Evolutionary conservation across 2,113 vertebrate genomes (phyloP).

Genomic region (Procavia capensis): DNA sequence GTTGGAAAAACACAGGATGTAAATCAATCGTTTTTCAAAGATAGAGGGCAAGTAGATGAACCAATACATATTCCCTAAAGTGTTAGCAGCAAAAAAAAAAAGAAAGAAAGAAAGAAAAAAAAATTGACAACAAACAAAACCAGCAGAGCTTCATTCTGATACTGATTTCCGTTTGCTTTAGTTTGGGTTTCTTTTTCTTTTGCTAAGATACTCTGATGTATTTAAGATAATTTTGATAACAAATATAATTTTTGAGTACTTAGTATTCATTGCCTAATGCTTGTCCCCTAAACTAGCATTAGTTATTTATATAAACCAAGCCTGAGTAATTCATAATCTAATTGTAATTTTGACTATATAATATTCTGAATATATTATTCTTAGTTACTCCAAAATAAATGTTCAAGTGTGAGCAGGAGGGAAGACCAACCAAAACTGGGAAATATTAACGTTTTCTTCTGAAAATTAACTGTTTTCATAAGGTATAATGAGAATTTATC

Average conservation of each 20-base stretch:
- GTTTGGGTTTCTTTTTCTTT: slow-evolving; percentile 24
- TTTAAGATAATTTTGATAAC: slow-evolving; percentile 5
- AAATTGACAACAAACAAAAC: neutral
- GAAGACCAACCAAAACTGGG: neutral
- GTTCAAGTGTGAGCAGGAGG: neutral
- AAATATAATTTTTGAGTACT: neutral
- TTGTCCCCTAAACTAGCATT: neutral
- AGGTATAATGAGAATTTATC: neutral
- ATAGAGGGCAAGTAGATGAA: slow-evolving; percentile 43
- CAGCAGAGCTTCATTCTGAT: neutral
- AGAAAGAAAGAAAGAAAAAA: no score
- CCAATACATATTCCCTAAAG: slow-evolving; percentile 26
- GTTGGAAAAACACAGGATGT: slow-evolving; percentile 67
- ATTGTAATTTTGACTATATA: neutral
- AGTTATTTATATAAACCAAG: slow-evolving; percentile 16
- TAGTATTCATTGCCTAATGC: neutral
- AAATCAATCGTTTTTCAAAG: slow-evolving; percentile 76
- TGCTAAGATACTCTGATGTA: neutral
- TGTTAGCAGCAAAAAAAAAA: slow-evolving; percentile 37
- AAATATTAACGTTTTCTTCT: slow-evolving; percentile 8
- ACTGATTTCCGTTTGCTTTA: neutral
- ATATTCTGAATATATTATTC: slow-evolving; percentile 16
- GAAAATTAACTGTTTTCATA: neutral
- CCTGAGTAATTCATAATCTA: slow-evolving; percentile 7
- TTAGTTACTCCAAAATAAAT: slow-evolving; percentile 20